Evolutionary conservation across 2,797 vertebrate genomes (phyloP).

Genomic region (Amazona ochrocephala): DNA sequence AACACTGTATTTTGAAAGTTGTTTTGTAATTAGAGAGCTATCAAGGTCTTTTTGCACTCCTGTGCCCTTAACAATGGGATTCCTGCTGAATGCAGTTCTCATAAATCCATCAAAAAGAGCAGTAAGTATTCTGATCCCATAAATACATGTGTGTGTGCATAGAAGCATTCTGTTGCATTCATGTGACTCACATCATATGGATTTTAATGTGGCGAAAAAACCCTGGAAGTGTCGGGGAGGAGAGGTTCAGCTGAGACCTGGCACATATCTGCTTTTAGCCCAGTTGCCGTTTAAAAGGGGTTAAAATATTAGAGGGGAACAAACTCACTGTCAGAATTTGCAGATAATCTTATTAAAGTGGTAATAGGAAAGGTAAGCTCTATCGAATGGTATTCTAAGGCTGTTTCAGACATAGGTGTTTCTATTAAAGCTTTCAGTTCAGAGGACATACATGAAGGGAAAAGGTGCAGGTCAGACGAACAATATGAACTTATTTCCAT

Average conservation of each 20-base stretch:
- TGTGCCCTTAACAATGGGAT: neutral
- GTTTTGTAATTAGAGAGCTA: neutral
- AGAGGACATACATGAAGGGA: neutral
- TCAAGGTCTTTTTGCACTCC: neutral
- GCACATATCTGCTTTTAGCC: neutral
- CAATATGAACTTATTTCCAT: neutral
- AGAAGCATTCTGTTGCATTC: neutral
- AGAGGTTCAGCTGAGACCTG: neutral
- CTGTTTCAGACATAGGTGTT: neutral
- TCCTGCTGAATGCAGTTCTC: neutral
- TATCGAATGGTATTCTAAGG: neutral
- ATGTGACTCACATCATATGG: neutral
- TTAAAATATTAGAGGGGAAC: neutral
- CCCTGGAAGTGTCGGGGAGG: neutral
- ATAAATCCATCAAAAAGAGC: neutral
- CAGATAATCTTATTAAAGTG: neutral
- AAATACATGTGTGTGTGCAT: neutral
- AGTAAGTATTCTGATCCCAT: neutral
- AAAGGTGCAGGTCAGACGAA: neutral
- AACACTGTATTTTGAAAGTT: neutral
- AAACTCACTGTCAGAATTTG: neutral
- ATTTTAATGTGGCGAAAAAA: neutral
- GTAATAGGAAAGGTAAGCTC: neutral
- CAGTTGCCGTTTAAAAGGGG: neutral
- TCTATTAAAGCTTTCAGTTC: neutral